These are phyloP conservation scores for Echinometra lucunter DNA, from an alignment of 53 echinoderm and acorn worm genomes.

Conservation along the genomic window DNA sequence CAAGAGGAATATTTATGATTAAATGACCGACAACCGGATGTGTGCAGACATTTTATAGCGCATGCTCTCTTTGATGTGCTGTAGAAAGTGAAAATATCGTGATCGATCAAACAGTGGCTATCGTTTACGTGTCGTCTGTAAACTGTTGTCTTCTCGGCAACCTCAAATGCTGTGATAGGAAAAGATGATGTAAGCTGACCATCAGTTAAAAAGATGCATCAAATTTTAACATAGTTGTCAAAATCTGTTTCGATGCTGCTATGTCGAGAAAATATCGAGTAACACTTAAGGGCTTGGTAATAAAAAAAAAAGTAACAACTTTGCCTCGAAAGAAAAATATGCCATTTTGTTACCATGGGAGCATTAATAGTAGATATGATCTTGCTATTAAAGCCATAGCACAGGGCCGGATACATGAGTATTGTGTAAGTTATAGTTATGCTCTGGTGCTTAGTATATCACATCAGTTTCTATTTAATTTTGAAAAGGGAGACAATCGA, in stretches of 20 bases:
- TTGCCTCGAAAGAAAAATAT: no score
- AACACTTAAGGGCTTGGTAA: no score
- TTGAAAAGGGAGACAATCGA: no score
- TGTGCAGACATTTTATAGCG: conserved; percentile 45
- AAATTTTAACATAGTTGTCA: neutral
- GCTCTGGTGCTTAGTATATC: no score
- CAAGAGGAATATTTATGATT: neutral
- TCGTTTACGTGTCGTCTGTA: neutral
- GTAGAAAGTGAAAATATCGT: neutral
- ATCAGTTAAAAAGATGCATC: neutral
- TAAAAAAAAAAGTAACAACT: no score
- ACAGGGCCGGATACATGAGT: no score
- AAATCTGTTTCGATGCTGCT: no score
- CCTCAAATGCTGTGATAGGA: neutral
- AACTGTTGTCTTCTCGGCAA: neutral
- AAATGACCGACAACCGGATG: conserved; percentile 37
- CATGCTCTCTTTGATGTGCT: neutral
- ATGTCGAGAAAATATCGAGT: neutral
- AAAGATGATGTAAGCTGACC: neutral
- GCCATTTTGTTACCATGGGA: no score
- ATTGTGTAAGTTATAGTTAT: no score
- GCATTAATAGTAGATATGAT: no score
- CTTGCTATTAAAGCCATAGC: no score
- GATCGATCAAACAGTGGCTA: conserved; percentile 26
- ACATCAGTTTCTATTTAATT: no score